Percentiles rank a stretch among this genome's conserved stretches.
Evolutionary conservation across 2,888 invertebrate species (phyloP).

Genomic region (Carcina quercana): DNA sequence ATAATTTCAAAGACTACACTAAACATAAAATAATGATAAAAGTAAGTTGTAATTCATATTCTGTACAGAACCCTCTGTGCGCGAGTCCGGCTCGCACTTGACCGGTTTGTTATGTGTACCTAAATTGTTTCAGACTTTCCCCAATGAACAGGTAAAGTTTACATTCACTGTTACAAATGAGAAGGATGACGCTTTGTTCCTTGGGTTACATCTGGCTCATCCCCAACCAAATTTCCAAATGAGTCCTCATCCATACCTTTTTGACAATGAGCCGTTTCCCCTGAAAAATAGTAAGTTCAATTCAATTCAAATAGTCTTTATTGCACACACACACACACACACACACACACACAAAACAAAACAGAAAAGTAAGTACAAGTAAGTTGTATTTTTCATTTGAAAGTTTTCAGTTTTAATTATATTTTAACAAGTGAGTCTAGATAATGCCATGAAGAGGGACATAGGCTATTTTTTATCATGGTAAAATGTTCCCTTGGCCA

Average conservation of each 20-base stretch:
- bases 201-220: constrained; percentile 43
- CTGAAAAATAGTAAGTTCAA: constrained; percentile 35
- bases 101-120: not conserved
- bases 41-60: constrained; percentile 36
- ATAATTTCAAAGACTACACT: constrained; percentile 23
- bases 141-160: constrained; percentile 35
- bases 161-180: constrained; percentile 39
- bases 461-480: too few relatives aligned
- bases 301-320: too few relatives aligned
- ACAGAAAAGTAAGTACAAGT: too few relatives aligned
- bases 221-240: constrained; percentile 45
- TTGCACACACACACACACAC: too few relatives aligned
- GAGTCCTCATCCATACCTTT: constrained; percentile 33
- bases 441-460: too few relatives aligned
- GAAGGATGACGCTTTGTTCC: constrained; percentile 34
- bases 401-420: too few relatives aligned
- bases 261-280: constrained; percentile 31
- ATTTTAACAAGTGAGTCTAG: too few relatives aligned
- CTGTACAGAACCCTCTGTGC: too few relatives aligned
- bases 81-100: too few relatives aligned
- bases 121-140: constrained; percentile 36
- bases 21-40: constrained; percentile 33
- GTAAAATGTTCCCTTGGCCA: too few relatives aligned
- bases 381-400: too few relatives aligned
- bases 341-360: too few relatives aligned